These are phyloP conservation scores for Ramphastos sulfuratus DNA, from an alignment of 2,113 vertebrate species.

Conservation along the genomic window DNA sequence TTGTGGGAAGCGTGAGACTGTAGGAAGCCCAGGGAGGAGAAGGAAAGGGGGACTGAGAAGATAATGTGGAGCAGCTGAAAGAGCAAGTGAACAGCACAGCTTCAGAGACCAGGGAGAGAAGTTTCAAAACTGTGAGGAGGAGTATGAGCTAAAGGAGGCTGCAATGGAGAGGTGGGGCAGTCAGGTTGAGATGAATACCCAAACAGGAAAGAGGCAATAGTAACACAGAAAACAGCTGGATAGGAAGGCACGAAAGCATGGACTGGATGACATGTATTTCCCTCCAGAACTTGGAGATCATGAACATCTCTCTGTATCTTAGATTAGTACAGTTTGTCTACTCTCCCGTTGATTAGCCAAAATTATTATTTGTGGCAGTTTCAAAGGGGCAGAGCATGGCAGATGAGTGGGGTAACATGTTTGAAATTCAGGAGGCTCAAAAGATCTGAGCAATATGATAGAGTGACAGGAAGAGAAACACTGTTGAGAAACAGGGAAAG, in stretches of 20 bases:
- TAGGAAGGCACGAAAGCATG: neutral
- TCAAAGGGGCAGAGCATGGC: neutral
- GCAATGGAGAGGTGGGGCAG: neutral
- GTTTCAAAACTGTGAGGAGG: neutral
- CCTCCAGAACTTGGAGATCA: neutral
- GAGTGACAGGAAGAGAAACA: neutral
- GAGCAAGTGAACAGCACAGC: neutral
- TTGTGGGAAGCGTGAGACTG: neutral
- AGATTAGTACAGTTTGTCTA: neutral
- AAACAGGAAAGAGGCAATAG: neutral
- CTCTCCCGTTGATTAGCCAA: neutral
- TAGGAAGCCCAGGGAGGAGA: neutral
- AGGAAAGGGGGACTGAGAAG: rapidly evolving
- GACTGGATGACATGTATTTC: neutral
- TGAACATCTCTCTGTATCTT: neutral
- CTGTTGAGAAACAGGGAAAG: neutral
- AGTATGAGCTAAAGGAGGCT: neutral
- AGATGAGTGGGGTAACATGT: neutral
- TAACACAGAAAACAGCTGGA: neutral
- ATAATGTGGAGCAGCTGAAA: neutral
- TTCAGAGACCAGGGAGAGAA: neutral
- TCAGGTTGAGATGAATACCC: neutral
- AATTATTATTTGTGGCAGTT: neutral
- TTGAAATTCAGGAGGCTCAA: neutral
- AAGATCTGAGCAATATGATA: neutral